Conservation (phyloP, 2,113 vertebrate species). For the Brachyhypopomus occidentalis region DNA sequence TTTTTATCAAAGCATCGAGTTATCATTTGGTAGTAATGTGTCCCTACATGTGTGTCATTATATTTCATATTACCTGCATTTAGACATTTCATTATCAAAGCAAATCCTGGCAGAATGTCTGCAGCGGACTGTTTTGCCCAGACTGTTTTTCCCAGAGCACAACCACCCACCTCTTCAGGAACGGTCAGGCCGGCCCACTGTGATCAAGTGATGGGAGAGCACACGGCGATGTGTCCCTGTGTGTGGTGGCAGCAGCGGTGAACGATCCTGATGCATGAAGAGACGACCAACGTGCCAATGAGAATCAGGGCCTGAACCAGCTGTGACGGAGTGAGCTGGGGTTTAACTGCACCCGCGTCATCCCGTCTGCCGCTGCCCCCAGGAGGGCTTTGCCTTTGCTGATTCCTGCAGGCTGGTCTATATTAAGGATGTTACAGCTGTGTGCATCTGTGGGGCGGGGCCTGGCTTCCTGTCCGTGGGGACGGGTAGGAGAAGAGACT, state of each 20-base stretch:
- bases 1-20: too few relatives aligned
- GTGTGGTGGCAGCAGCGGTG: background rate
- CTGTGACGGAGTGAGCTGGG: constrained; percentile 5
- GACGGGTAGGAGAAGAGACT: background rate
- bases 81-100: too few relatives aligned
- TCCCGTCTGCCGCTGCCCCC: constrained; percentile 1
- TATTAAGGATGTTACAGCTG: background rate
- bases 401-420: background rate
- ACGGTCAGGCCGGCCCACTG: too few relatives aligned
- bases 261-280: constrained; percentile 13
- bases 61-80: too few relatives aligned
- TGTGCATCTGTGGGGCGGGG: too few relatives aligned
- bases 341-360: constrained; percentile 14
- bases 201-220: background rate
- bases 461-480: too few relatives aligned
- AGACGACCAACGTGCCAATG: background rate
- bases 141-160: too few relatives aligned
- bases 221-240: background rate
- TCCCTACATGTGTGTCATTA: too few relatives aligned
- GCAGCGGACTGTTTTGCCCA: too few relatives aligned
- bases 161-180: too few relatives aligned
- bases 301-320: background rate
- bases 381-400: background rate
- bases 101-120: too few relatives aligned
- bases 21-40: too few relatives aligned